Percentiles rank a stretch among this genome's conserved stretches.
Conservation (phyloP, 1,140 invertebrate species). For the Phocides pigmalion region DNA sequence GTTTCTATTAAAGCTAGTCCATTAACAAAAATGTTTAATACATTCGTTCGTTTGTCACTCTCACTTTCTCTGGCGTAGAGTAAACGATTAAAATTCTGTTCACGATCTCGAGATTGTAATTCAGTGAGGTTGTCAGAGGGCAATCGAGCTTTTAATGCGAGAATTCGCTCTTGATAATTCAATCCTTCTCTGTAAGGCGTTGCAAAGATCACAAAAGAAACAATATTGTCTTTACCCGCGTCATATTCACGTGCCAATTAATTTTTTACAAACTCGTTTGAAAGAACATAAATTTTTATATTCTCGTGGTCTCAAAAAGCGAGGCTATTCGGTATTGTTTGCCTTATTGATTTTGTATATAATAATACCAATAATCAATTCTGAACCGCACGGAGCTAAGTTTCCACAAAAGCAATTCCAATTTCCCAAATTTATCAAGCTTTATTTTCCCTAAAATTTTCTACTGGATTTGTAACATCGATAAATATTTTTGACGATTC, state of each 20-base stretch:
- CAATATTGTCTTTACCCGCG: constrained; percentile 1
- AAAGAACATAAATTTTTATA: not conserved
- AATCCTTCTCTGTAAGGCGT: constrained; percentile 47
- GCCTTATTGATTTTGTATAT: not conserved
- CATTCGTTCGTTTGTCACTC: constrained; percentile 49
- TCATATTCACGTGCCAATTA: constrained; percentile 18
- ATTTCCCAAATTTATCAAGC: no score
- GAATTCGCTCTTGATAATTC: constrained; percentile 51
- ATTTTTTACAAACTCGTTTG: constrained; percentile 15
- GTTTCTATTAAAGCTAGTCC: constrained; percentile 11
- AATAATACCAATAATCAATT: no score
- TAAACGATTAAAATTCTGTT: constrained; percentile 52
- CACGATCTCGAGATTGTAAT: constrained; percentile 43
- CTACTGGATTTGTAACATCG: no score
- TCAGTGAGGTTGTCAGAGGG: constrained; percentile 40
- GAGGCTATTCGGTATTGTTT: not conserved
- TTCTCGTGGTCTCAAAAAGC: not conserved
- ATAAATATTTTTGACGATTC: no score
- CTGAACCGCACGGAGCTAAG: no score
- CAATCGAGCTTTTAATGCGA: constrained; percentile 38
- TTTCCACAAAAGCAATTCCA: no score
- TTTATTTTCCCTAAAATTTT: no score
- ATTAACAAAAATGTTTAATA: constrained; percentile 43
- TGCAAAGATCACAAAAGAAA: constrained; percentile 32
- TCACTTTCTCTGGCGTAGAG: constrained; percentile 53